Conservation (phyloP, 1,140 invertebrate species). For the Rhynchophorus ferrugineus region DNA sequence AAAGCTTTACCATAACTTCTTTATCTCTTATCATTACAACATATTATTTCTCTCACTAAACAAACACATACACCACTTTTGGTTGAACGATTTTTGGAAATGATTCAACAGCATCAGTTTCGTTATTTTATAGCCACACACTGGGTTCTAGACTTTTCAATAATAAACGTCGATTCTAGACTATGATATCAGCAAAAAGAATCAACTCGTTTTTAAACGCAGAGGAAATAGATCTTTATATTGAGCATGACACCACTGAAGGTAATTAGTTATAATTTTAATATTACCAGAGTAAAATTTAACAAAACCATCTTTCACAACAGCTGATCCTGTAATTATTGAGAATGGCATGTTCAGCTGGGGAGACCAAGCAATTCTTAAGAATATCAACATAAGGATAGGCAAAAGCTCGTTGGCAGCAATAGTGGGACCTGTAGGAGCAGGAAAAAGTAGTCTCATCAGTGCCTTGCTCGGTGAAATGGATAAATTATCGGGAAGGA, state of each 20-base stretch:
- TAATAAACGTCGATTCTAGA: constrained; percentile 15
- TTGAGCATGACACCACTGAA: constrained; percentile 65
- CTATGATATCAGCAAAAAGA: constrained; percentile 71
- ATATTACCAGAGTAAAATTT: too few species aligned
- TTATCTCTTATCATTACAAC: too few species aligned
- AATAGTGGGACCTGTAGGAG: constrained; percentile 80
- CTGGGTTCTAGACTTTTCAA: too few species aligned
- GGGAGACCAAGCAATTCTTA: constrained; percentile 58
- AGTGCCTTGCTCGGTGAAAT: constrained; percentile 84
- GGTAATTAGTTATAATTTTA: too few species aligned
- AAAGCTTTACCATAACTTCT: too few species aligned
- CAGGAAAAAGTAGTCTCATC: constrained; percentile 83
- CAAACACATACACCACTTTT: too few species aligned
- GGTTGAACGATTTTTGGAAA: too few species aligned
- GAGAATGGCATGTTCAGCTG: constrained; percentile 62
- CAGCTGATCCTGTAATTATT: constrained; percentile 27
- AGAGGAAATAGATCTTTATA: constrained; percentile 72
- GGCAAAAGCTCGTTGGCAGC: constrained; percentile 63
- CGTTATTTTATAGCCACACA: constrained; percentile 1
- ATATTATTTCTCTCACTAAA: too few species aligned
- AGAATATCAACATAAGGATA: constrained; percentile 66
- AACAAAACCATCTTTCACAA: too few species aligned
- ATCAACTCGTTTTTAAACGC: constrained; percentile 86
- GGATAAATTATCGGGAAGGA: constrained; percentile 66
- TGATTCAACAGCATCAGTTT: too few species aligned